Conservation (phyloP, 2,113 vertebrate genomes). For the Mesocricetus auratus region DNA sequence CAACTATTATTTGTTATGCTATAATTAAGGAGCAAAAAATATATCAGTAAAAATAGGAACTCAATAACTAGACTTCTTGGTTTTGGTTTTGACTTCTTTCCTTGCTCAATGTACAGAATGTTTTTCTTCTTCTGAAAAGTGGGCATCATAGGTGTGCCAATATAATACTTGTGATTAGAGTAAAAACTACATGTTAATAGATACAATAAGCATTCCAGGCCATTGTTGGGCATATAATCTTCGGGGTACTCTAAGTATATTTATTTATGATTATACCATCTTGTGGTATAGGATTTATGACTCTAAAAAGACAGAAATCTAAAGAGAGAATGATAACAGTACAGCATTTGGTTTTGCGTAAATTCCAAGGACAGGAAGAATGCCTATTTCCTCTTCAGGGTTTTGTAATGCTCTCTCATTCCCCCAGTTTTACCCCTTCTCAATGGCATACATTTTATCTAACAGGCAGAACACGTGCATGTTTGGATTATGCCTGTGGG, state of each 20-base stretch:
- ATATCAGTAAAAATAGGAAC: not conserved
- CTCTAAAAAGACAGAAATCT: not conserved
- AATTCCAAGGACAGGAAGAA: not conserved
- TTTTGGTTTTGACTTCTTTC: not conserved
- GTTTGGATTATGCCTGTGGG: conserved; percentile 61
- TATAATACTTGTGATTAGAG: not conserved
- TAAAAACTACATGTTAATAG: not conserved
- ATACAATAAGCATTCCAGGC: not conserved
- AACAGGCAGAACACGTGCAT: conserved; percentile 38
- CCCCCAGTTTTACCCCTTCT: not conserved
- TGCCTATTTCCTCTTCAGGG: not conserved
- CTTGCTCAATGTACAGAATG: not conserved
- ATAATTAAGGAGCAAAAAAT: not conserved
- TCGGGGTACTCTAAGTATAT: not conserved
- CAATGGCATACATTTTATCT: not conserved
- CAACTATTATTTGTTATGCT: not conserved
- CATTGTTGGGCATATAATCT: not conserved
- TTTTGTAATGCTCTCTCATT: not conserved
- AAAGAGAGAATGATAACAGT: not conserved
- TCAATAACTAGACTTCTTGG: not conserved
- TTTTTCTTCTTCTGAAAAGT: not conserved
- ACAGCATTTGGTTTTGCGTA: not conserved
- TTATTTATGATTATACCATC: not conserved
- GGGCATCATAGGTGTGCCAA: not conserved
- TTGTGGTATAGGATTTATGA: not conserved